These are phyloP conservation scores for Enoplosus armatus DNA, from an alignment of 2,797 vertebrate genomes.

Conservation along the genomic window DNA sequence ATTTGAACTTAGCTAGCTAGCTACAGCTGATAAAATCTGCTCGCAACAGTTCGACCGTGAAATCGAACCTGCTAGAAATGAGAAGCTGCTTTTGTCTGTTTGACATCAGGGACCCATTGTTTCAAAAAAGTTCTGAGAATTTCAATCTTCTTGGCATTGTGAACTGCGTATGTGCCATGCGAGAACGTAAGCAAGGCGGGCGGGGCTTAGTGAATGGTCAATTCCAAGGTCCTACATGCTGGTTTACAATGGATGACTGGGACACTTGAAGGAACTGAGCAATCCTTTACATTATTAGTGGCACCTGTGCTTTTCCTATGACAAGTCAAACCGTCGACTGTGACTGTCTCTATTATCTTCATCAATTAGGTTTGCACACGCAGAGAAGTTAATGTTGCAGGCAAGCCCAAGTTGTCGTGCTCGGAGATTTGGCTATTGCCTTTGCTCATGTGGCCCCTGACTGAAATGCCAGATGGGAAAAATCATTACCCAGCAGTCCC, in stretches of 20 bases:
- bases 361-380: constrained; percentile 35
- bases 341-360: constrained; percentile 10
- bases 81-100: constrained; percentile 2
- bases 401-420: constrained; percentile 21
- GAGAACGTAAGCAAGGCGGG: neutral
- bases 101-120: neutral
- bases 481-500: constrained; percentile 42
- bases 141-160: no score
- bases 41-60: neutral
- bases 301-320: constrained; percentile 25
- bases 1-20: neutral
- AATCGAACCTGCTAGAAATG: neutral
- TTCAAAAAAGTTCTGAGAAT: neutral
- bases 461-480: constrained; percentile 52
- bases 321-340: constrained; percentile 20
- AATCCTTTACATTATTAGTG: constrained; percentile 17
- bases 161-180: neutral
- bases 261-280: no score
- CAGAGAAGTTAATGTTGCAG: constrained; percentile 53
- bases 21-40: neutral
- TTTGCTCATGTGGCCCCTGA: constrained; percentile 28
- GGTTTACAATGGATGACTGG: neutral
- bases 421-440: constrained; percentile 39
- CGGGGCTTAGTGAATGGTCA: neutral
- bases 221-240: neutral